Evolutionary conservation across 2,797 vertebrate genomes (phyloP), one percentile per base, ranked within the genome.

Genomic region (Myotis planiceps): DNA sequence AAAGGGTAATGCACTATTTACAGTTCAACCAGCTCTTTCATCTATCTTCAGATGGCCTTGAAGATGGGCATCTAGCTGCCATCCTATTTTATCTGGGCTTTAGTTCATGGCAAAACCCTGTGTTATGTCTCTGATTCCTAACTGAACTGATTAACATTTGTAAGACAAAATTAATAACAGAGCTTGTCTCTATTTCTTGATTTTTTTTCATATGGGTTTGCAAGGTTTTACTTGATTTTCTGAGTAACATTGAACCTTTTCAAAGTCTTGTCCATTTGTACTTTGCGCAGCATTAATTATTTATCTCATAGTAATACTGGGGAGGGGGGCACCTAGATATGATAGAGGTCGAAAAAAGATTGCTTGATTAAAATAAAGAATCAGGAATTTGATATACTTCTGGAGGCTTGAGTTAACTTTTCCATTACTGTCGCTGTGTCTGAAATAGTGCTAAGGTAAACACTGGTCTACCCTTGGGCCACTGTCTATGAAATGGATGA

Each of bases 141-240:
- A 66, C 13, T 88, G n/a, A 96, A 42, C 29, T 78, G 71, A 95
- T 93, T 29, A 97, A 19, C 63, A 89, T 75, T 96, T 97, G 25
- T 95, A 87, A 37, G 32, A 95, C n/a, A 51, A 93, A 49, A 32
- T 6, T 55, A 60, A 94, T 81, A 96, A 78, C 32, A 58, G 9
- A 53, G 69, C 18, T 95, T 93, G 83, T 58, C 1, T 55, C 29
- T 97, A 45, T 18, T 63, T 78, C 32, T 92, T 51, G 87, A 3
- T 32, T 96, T 97, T 23, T 60, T 97, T 87, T 29, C 74, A 10
- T 27, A 84, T 14, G 9, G 8, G 14, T 66, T 49, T 9, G 21
- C n/a, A 72, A 75, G 42, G 27, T 92, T 92, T 95, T 12, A 51
- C 32, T 66, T 82, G 37, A 29, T 80, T 45, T 96, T 93, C 19